Evolutionary conservation across 2,888 invertebrate genomes (phyloP).

Genomic region (Drosophila merina): DNA sequence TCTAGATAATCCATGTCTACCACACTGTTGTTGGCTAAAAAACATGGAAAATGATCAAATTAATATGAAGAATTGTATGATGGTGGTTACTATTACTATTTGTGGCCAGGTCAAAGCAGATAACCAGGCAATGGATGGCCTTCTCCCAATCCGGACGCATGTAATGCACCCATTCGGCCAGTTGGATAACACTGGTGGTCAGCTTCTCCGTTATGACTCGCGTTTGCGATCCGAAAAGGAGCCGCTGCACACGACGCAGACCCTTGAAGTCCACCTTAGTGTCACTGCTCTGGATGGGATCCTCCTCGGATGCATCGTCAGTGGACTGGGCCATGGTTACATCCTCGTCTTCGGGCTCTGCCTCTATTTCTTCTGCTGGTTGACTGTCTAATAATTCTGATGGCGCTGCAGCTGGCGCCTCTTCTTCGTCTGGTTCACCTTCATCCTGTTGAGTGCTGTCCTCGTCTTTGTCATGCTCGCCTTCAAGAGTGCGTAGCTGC

Average conservation of each 20-base stretch:
- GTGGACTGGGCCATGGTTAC: constrained; percentile 60
- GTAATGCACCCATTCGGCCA: constrained; percentile 72
- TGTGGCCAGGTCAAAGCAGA: constrained; percentile 91
- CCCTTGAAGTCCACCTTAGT: constrained; percentile 87
- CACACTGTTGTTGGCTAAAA: constrained; percentile 77
- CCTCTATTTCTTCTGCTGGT: constrained; percentile 4
- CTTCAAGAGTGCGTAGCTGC: constrained; percentile 89
- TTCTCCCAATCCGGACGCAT: constrained; percentile 76
- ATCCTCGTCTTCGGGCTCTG: constrained; percentile 60
- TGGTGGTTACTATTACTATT: constrained; percentile 84
- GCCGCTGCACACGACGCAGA: constrained; percentile 85
- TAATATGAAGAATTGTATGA: not conserved
- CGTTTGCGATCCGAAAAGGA: constrained; percentile 73
- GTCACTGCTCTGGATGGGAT: constrained; percentile 56
- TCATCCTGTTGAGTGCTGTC: constrained; percentile 86
- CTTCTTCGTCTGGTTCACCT: constrained; percentile 3
- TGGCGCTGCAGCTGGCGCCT: constrained; percentile 4
- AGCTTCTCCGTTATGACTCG: constrained; percentile 76
- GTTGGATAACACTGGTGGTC: constrained; percentile 69
- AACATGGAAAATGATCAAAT: not conserved
- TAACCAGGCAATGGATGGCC: constrained; percentile 86
- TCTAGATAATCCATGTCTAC: constrained; percentile 93
- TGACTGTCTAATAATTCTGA: not conserved
- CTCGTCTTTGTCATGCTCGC: constrained; percentile 94
- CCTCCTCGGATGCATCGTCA: constrained; percentile 11